Base-by-base conservation (phyloP, 1,140 invertebrate genomes). In the Lasaia peninsularis region DNA sequence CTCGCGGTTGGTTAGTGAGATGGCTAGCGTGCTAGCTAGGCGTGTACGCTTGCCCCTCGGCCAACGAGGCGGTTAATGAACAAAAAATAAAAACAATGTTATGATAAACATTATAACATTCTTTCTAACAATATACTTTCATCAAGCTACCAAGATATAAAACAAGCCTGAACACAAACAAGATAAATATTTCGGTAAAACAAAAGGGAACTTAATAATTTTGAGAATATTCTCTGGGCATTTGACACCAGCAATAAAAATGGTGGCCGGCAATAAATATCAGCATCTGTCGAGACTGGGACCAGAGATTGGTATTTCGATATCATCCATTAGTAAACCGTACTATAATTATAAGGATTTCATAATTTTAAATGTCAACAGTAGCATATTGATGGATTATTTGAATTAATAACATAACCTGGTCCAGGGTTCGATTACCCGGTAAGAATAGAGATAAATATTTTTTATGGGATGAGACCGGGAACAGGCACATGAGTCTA, bases 131-230 rank as follows among this genome's bases (percentile, higher is more conserved):
- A 6, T 28, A 28, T 4, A 28, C 8, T 28, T 28, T 28, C 24
- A 28, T 28, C 24, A 6, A 28, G 5, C 24, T 28, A 6, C 8
- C 8, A 4, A 28, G n/a, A 6, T 28, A 28, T 44, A 11, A 18
- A 44, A 6, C 9, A 8, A 44, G 18, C 18, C 18, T 18, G 18
- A 5, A 48, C 18, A 44, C 18, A 44, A 44, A 44, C 20, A 48
- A 48, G 6, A 9, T 48, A 48, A 48, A 48, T 21, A 48, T 48
- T 48, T 48, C 44, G 44, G 44, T 20, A 48, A 48, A 48, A 48
- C 44, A 48, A 48, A 48, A 11, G 20, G 20, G 21, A 48, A 21
- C 18, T 48, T 6, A 9, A 48, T 48, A 48, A 20, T 20, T 48
- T 48, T 48, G 10, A 48, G 21, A 21, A 48, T 48, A 11, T 48